These are phyloP conservation scores for Cryptus viduatorius DNA, from an alignment of 2,888 invertebrate genomes.

Conservation along the genomic window DNA sequence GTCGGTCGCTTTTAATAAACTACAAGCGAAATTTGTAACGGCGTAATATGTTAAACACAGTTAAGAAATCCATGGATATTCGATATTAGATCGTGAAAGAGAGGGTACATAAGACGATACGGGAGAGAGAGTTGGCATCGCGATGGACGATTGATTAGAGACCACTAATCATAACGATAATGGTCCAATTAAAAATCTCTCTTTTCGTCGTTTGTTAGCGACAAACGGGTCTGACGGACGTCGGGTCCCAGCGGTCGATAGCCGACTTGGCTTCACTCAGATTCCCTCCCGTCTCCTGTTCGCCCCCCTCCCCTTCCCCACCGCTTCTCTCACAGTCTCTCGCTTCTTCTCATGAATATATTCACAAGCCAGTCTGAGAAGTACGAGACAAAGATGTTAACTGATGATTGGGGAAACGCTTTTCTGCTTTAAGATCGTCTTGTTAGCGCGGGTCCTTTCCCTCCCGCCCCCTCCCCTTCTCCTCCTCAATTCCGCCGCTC, in stretches of 20 bases:
- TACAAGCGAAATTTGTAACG: neutral
- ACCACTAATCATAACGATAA: slow-evolving; percentile 74
- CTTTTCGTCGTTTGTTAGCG: slow-evolving; percentile 76
- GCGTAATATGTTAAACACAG: neutral
- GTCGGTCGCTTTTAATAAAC: neutral
- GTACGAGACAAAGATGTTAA: slow-evolving; percentile 83
- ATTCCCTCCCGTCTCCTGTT: slow-evolving; percentile 26
- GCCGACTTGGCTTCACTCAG: slow-evolving; percentile 69
- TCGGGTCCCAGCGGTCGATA: slow-evolving; percentile 76
- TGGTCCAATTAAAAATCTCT: slow-evolving; percentile 77
- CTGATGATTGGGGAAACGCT: slow-evolving; percentile 82
- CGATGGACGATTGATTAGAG: slow-evolving; percentile 60
- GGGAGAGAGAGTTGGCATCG: neutral
- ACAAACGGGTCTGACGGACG: slow-evolving; percentile 65
- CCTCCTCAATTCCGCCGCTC: neutral
- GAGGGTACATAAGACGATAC: neutral
- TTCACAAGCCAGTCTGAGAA: slow-evolving; percentile 79
- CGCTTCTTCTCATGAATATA: slow-evolving; percentile 81
- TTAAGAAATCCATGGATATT: neutral
- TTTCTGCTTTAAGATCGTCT: slow-evolving; percentile 81
- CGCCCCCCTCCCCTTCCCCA: neutral
- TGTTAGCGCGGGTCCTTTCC: slow-evolving; percentile 75
- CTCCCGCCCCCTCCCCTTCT: slow-evolving; percentile 13
- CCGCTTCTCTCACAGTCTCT: slow-evolving; percentile 10
- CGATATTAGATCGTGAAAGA: neutral